These are phyloP conservation scores for Falco punctatus DNA, from an alignment of 2,113 vertebrate genomes.

Conservation along the genomic window DNA sequence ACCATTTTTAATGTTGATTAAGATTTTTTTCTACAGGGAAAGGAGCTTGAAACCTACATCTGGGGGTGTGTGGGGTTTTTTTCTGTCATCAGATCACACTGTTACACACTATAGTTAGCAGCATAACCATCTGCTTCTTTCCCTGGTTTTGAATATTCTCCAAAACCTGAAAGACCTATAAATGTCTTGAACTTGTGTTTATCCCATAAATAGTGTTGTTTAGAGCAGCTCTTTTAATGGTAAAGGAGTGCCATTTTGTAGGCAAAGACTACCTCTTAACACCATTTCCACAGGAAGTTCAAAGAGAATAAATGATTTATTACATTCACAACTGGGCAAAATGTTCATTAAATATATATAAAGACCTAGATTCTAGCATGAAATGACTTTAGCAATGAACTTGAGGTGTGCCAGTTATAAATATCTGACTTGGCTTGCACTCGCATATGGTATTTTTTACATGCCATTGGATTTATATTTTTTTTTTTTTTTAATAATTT, in stretches of 20 bases:
- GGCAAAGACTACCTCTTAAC: conserved; percentile 2
- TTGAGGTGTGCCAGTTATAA: conserved; percentile 42
- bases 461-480: neutral
- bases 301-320: conserved; percentile 46
- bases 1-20: neutral
- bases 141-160: neutral
- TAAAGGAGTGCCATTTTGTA: neutral
- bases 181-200: neutral
- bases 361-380: conserved; percentile 40
- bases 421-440: conserved; percentile 34
- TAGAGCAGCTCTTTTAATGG: neutral
- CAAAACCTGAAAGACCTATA: neutral
- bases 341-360: conserved; percentile 55
- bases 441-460: neutral
- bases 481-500: neutral
- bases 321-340: conserved; percentile 15
- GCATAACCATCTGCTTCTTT: neutral
- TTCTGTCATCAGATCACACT: neutral
- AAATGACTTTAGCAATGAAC: conserved; percentile 46
- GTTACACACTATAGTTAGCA: neutral
- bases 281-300: conserved; percentile 27
- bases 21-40: neutral
- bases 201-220: neutral
- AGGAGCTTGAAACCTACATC: neutral
- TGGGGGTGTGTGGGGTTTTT: neutral